Evolutionary conservation across 2,888 invertebrate species (phyloP).

Genomic region (Acronicta leporina): DNA sequence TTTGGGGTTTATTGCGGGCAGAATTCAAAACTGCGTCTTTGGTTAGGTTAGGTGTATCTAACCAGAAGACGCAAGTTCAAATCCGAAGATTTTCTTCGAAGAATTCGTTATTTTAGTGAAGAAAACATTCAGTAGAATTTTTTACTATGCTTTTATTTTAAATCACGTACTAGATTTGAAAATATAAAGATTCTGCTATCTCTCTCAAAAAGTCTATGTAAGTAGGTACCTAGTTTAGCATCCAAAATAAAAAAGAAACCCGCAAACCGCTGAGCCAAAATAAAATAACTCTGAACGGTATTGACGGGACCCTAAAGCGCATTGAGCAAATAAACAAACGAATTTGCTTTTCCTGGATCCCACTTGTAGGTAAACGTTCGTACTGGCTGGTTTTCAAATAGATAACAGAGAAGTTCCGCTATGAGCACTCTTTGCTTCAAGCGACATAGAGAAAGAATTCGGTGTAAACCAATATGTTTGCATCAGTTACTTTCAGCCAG

Average conservation of each 20-base stretch:
- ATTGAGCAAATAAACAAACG: constrained; percentile 47
- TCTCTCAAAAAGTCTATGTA: background rate
- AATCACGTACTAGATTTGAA: background rate
- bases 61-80: too few species aligned
- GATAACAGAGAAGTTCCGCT: constrained; percentile 43
- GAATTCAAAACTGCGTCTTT: too few species aligned
- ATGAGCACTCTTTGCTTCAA: constrained; percentile 29
- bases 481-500: constrained; percentile 4
- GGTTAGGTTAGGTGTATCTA: too few species aligned
- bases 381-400: constrained; percentile 45
- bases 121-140: too few species aligned
- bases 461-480: constrained; percentile 17
- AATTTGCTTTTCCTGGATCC: constrained; percentile 51
- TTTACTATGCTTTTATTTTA: too few species aligned
- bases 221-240: too few species aligned
- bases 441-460: constrained; percentile 23
- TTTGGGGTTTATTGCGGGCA: too few species aligned
- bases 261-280: background rate
- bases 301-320: constrained; percentile 28
- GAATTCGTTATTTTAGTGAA: too few species aligned
- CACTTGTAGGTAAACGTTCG: constrained; percentile 45
- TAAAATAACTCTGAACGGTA: constrained; percentile 8
- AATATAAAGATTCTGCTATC: background rate
- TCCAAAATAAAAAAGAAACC: background rate
- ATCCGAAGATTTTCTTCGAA: too few species aligned